Conservation (phyloP, 2,888 invertebrate species). For the Laspeyria flexula region DNA sequence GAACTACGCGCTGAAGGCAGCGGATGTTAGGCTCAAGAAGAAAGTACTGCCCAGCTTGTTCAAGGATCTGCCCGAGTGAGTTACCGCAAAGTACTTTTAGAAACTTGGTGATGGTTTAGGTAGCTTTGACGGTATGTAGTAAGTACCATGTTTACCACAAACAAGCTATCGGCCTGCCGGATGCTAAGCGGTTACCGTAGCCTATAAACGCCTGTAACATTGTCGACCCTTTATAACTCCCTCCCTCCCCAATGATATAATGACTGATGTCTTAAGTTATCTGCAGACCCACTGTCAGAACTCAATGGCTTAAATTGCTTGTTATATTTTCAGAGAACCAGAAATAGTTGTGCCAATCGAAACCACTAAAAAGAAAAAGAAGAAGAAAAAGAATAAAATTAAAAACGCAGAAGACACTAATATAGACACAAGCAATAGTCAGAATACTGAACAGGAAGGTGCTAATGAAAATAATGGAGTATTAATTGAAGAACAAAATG, state of each 20-base stretch:
- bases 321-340: slow-evolving; percentile 62
- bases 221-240: too few species aligned
- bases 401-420: slow-evolving; percentile 19
- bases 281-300: too few species aligned
- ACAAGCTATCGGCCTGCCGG: too few species aligned
- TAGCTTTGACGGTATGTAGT: too few species aligned
- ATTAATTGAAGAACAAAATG: slow-evolving; percentile 16
- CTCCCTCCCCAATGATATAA: too few species aligned
- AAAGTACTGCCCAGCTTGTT: slow-evolving; percentile 93
- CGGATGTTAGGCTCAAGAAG: slow-evolving; percentile 90
- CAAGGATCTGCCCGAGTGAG: slow-evolving; percentile 74
- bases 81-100: too few species aligned
- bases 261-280: too few species aligned
- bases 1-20: slow-evolving; percentile 90
- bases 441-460: slow-evolving; percentile 5
- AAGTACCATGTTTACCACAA: too few species aligned
- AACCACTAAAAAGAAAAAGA: slow-evolving; percentile 70
- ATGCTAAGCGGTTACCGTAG: too few species aligned
- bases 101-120: background rate
- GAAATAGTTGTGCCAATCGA: slow-evolving; percentile 66
- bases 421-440: slow-evolving; percentile 16
- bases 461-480: slow-evolving; percentile 22
- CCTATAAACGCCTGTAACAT: too few species aligned
- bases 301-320: background rate
- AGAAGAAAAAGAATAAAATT: slow-evolving; percentile 69